Evolutionary conservation across 2,888 invertebrate genomes (phyloP).

Genomic region (Epirrita christyi): DNA sequence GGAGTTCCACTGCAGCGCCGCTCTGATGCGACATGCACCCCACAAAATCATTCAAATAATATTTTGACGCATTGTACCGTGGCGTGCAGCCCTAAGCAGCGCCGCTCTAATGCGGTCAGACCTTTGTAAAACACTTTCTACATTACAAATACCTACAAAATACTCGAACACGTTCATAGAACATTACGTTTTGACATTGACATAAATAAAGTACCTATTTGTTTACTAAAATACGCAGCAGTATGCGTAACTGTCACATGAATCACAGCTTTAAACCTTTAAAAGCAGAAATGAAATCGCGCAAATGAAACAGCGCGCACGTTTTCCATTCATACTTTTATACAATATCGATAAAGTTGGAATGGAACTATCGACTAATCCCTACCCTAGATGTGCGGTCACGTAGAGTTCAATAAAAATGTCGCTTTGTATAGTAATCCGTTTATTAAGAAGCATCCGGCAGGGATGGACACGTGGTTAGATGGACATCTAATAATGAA

Average conservation of each 20-base stretch:
- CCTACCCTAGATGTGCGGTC: constrained; percentile 35
- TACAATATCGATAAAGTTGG: constrained; percentile 16
- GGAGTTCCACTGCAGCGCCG: too few species aligned
- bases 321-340: constrained; percentile 10
- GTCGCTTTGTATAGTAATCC: constrained; percentile 24
- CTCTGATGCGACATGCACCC: too few species aligned
- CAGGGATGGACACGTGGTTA: constrained; percentile 16
- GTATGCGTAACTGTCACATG: constrained; percentile 5
- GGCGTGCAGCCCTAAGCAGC: too few species aligned
- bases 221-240: background rate
- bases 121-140: too few species aligned
- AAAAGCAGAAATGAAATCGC: constrained; percentile 18
- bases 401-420: constrained; percentile 34
- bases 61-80: too few species aligned
- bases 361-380: constrained; percentile 30
- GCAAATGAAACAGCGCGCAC: constrained; percentile 16
- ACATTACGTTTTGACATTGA: background rate
- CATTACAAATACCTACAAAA: too few species aligned
- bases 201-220: background rate
- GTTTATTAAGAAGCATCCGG: constrained; percentile 21
- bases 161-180: too few species aligned
- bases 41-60: too few species aligned
- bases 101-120: too few species aligned
- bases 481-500: background rate
- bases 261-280: constrained; percentile 13